Evolutionary conservation across 1,140 invertebrate genomes (phyloP).

Genomic region (Drosophila ananassae): DNA sequence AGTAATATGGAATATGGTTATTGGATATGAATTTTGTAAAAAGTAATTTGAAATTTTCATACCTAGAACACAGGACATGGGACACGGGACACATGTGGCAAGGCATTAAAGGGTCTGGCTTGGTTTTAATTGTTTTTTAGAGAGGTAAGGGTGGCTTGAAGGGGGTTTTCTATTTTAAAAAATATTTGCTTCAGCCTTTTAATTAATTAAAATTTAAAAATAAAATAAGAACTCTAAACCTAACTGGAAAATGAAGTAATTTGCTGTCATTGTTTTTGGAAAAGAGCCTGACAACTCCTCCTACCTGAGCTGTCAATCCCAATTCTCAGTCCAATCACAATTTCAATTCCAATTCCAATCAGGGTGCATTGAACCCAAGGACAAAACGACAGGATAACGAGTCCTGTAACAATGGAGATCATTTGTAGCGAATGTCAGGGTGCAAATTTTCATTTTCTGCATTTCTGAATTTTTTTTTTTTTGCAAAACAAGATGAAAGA

Average conservation of each 20-base stretch:
- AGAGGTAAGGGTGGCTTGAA: too few relatives aligned
- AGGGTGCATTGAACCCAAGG: conserved; percentile 34
- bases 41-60: neutral
- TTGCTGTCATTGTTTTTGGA: neutral
- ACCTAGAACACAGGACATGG: conserved; percentile 3
- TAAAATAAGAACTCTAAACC: too few relatives aligned
- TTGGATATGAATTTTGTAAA: conserved; percentile 1
- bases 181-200: too few relatives aligned
- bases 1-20: neutral
- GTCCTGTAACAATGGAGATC: conserved; percentile 33
- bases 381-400: neutral
- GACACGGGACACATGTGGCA: conserved; percentile 27
- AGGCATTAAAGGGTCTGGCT: conserved; percentile 17
- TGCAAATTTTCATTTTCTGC: conserved; percentile 40
- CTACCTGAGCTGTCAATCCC: conserved; percentile 11
- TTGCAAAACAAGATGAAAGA: neutral
- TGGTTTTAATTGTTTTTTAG: neutral
- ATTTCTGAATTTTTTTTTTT: neutral
- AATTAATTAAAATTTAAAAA: too few relatives aligned
- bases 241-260: too few relatives aligned
- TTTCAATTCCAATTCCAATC: conserved; percentile 7
- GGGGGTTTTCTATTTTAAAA: too few relatives aligned
- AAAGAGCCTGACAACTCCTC: neutral
- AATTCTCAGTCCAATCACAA: conserved; percentile 3
- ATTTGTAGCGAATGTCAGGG: conserved; percentile 54